phyloP scores from a whole-genome alignment of 2,113 vertebrate genomes.

The Calonectris borealis region DNA sequence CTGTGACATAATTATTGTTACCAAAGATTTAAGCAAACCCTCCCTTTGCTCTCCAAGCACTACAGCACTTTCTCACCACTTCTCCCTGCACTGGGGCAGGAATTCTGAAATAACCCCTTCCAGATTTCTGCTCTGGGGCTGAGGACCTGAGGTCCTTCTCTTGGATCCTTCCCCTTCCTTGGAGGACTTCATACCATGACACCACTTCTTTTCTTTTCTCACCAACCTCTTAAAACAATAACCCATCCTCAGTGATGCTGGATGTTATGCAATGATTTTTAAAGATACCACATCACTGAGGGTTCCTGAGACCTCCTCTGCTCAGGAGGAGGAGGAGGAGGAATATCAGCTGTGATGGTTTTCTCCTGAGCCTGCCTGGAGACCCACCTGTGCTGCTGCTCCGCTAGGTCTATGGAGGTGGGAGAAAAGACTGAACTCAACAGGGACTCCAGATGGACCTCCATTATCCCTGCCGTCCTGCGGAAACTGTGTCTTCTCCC shows the following conservation, averaged over 20 bases:
- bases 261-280: not conserved
- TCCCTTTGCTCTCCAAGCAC: not conserved
- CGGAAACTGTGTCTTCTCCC: not conserved
- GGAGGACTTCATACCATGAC: not conserved
- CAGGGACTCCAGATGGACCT: not conserved
- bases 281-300: not conserved
- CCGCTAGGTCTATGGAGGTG: not conserved
- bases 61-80: not conserved
- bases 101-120: not conserved
- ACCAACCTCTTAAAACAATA: not conserved
- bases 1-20: slow-evolving; percentile 33
- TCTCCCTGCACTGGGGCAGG: not conserved
- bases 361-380: not conserved
- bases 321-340: not conserved
- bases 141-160: not conserved
- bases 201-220: not conserved
- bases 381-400: not conserved
- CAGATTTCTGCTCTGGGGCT: not conserved
- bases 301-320: not conserved
- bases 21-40: not conserved
- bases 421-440: not conserved
- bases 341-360: not conserved
- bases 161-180: not conserved
- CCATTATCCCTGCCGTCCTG: not conserved
- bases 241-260: not conserved